Base-by-base conservation (phyloP, 1,140 invertebrate genomes). In the Cataglyphis hispanica region DNA sequence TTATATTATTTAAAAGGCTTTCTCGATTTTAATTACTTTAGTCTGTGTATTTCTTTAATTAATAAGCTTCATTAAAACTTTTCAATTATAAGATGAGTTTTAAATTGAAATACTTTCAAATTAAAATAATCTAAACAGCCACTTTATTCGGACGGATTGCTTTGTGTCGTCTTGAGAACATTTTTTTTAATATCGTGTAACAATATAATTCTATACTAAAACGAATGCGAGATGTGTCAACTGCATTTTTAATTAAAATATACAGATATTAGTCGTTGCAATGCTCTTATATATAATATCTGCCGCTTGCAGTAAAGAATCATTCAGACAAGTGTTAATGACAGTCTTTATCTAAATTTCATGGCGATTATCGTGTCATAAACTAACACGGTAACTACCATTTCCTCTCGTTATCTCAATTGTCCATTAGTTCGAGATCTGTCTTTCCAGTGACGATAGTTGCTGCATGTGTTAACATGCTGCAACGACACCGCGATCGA, bases 51-150 rank as follows among this genome's bases (percentile, higher is more conserved):
- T 60, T 83, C 67, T 72, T 60, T 22, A 60, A 83, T 34, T n/a
- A 50, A 63, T 53, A 16, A 81, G 78, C 50, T 72, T 81, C 66
- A 56, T 81, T 81, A 81, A 72, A 72, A 81, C 69, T 81, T 72
- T 72, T 27, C 50, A 60, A 72, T 83, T 60, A 31, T 31, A 60
- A 83, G 40, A 25, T 58, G 22, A 7, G 11, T 70, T 72, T 70
- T 72, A 69, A 56, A 56, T 80, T 60, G 34, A 58, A 31, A 83
- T 72, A 61, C 25, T 50, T 60, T 74, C 40, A 83, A 31, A 31
- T 83, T 83, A 60, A 46, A 74, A 83, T 83, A 83, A 83, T 83
- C 31, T 72, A 50, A 58, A 81, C 70, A 31, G 31, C 70, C 53
- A 58, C 37, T 70, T 43, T 22, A 46, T 31, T 22, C 40, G 4